These are phyloP conservation scores for Drosophila nasuta DNA, from an alignment of 1,140 invertebrate genomes.

Conservation along the genomic window DNA sequence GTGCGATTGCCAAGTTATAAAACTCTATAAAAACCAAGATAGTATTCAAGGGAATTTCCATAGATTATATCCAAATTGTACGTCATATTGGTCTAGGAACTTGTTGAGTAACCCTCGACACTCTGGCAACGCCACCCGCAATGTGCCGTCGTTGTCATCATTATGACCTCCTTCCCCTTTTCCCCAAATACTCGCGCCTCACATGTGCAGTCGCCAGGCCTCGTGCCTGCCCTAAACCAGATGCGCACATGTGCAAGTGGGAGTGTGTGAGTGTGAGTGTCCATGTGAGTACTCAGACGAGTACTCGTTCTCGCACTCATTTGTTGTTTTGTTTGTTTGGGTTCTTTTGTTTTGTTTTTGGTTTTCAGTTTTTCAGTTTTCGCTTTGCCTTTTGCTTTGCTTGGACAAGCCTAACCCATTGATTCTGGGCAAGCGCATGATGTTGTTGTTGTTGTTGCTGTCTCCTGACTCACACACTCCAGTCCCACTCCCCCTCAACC, in stretches of 20 bases:
- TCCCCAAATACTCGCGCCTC: constrained; percentile 36
- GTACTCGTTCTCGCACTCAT: constrained; percentile 15
- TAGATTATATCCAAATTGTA: not conserved
- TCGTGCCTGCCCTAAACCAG: constrained; percentile 62
- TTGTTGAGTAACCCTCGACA: constrained; percentile 29
- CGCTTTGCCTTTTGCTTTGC: constrained; percentile 44
- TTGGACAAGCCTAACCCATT: constrained; percentile 55
- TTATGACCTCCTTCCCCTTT: constrained; percentile 45
- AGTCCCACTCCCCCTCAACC: not conserved
- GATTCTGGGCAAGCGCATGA: constrained; percentile 14
- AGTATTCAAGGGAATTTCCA: not conserved
- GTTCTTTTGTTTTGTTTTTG: constrained; percentile 45
- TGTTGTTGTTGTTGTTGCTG: not conserved
- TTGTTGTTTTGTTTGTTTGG: constrained; percentile 41
- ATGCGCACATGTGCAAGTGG: constrained; percentile 65
- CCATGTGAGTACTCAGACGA: constrained; percentile 12
- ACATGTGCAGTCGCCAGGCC: constrained; percentile 33
- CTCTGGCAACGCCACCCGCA: constrained; percentile 51
- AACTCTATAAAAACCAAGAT: not conserved
- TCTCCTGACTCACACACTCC: constrained; percentile 18
- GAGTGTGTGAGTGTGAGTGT: constrained; percentile 7
- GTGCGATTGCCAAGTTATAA: not conserved
- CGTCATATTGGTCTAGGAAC: constrained; percentile 13
- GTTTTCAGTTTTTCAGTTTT: constrained; percentile 30
- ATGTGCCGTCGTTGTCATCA: constrained; percentile 54